Conservation (phyloP, 2,888 invertebrate species). For the Prenolepis imparis region DNA sequence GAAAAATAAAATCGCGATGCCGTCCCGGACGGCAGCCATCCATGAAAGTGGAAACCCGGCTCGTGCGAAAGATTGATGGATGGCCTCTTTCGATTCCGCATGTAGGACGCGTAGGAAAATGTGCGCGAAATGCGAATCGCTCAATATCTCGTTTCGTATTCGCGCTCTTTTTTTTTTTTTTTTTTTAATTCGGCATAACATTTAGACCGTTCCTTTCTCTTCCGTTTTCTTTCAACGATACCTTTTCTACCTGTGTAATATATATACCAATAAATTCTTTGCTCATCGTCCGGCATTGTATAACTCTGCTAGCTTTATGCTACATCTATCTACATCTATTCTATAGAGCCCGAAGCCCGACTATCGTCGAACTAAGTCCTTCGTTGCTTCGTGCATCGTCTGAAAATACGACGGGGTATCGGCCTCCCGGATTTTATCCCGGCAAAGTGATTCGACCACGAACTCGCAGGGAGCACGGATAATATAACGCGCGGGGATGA, state of each 20-base stretch:
- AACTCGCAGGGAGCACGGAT: conserved; percentile 59
- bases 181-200: background rate
- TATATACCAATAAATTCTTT: background rate
- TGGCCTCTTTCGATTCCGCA: conserved; percentile 48
- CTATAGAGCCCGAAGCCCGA: background rate
- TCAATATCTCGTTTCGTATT: conserved; percentile 19
- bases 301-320: background rate
- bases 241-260: background rate
- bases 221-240: background rate
- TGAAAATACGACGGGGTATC: conserved; percentile 63
- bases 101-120: conserved; percentile 44
- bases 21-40: conserved; percentile 37
- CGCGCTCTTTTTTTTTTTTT: conserved; percentile 2
- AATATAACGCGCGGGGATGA: conserved; percentile 66
- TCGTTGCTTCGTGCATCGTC: conserved; percentile 57
- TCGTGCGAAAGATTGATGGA: conserved; percentile 36
- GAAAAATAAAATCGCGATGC: conserved; percentile 50
- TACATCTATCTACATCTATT: conserved; percentile 33
- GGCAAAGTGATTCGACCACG: conserved; percentile 72
- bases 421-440: conserved; percentile 69
- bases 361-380: background rate
- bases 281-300: conserved; percentile 1
- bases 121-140: conserved; percentile 14
- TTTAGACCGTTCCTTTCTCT: conserved; percentile 11
- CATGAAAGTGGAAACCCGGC: conserved; percentile 52